Conservation (phyloP, 2,888 invertebrate genomes). For the Drosophila mimetica region DNA sequence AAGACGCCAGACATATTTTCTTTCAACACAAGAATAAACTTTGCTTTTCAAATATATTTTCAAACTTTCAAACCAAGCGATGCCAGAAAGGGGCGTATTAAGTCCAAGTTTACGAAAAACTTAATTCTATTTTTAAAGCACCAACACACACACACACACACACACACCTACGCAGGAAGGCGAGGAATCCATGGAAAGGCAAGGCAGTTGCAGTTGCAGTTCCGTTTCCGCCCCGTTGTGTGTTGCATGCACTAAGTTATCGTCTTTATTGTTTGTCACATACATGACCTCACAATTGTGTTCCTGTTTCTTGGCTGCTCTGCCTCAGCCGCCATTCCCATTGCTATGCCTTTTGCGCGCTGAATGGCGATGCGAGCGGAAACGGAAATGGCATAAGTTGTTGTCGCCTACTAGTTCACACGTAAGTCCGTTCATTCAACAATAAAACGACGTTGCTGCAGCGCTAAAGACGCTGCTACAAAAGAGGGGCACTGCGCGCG, state of each 20-base stretch:
- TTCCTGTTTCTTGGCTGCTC: conserved; percentile 55
- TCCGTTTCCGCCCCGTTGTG: conserved; percentile 58
- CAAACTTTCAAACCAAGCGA: conserved; percentile 22
- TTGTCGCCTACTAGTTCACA: conserved; percentile 76
- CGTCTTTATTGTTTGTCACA: conserved; percentile 78
- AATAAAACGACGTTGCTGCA: conserved; percentile 62
- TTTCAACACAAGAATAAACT: conserved; percentile 61
- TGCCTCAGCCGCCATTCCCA: background rate
- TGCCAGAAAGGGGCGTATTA: conserved; percentile 36
- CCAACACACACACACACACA: background rate
- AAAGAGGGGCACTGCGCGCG: conserved; percentile 4
- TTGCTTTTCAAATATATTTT: conserved; percentile 60
- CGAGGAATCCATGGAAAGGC: conserved; percentile 9
- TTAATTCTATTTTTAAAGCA: conserved; percentile 65
- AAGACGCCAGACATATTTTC: conserved; percentile 60
- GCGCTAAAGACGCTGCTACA: conserved; percentile 25
- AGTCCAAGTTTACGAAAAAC: conserved; percentile 55
- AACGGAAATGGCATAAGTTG: conserved; percentile 81
- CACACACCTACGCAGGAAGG: conserved; percentile 11
- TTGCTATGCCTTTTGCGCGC: conserved; percentile 12
- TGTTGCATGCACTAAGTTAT: conserved; percentile 60
- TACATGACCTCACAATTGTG: conserved; percentile 76
- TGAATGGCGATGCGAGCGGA: conserved; percentile 62
- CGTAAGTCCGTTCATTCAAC: conserved; percentile 71
- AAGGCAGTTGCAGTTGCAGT: conserved; percentile 20